These are phyloP conservation scores for Platycheirus albimanus DNA, from an alignment of 2,888 invertebrate species.

Conservation along the genomic window DNA sequence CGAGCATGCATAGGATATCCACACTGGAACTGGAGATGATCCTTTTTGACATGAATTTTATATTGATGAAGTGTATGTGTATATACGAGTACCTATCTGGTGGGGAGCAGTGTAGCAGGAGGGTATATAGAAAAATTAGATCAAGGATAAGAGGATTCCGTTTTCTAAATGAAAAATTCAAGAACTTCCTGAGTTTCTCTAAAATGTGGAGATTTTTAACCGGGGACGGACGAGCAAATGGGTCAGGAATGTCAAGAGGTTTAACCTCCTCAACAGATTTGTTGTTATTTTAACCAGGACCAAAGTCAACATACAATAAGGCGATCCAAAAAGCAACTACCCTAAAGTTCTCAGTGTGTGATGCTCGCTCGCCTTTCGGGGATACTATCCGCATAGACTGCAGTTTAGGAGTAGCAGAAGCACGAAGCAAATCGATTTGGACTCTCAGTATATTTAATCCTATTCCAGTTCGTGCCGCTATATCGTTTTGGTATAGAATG, in stretches of 20 bases:
- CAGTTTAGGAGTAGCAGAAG: background rate
- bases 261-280: slow-evolving; percentile 9
- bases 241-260: slow-evolving; percentile 54
- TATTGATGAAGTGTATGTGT: slow-evolving; percentile 38
- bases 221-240: slow-evolving; percentile 34
- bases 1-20: slow-evolving; percentile 58
- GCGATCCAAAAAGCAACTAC: background rate
- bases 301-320: slow-evolving; percentile 46
- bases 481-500: background rate
- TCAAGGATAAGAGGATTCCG: slow-evolving; percentile 70
- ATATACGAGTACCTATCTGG: too few relatives aligned
- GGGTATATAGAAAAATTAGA: slow-evolving; percentile 40
- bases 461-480: slow-evolving; percentile 57
- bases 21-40: slow-evolving; percentile 29
- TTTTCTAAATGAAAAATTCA: slow-evolving; percentile 49
- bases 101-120: background rate
- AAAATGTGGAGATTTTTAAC: slow-evolving; percentile 8
- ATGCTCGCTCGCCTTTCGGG: background rate
- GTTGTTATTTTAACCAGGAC: slow-evolving; percentile 8
- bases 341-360: background rate
- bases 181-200: slow-evolving; percentile 35
- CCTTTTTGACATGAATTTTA: slow-evolving; percentile 54
- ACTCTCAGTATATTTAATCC: slow-evolving; percentile 67
- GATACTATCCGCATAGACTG: slow-evolving; percentile 28
- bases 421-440: slow-evolving; percentile 64